These are phyloP conservation scores for Thereuonema tuberculata DNA, from an alignment of 1,140 invertebrate genomes.

Conservation along the genomic window DNA sequence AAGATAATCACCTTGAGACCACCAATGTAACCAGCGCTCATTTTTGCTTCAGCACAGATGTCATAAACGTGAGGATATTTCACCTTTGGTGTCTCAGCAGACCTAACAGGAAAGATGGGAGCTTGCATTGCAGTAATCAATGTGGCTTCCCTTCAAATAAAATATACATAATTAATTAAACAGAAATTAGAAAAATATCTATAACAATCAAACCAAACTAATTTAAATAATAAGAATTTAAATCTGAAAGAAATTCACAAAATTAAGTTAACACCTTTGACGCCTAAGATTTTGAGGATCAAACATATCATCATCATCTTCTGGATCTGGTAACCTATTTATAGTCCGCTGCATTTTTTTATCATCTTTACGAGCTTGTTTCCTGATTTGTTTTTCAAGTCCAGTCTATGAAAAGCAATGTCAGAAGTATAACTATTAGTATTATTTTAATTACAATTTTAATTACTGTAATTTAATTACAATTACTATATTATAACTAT, in stretches of 20 bases:
- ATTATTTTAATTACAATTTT: too few relatives aligned
- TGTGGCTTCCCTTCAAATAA: slow-evolving; percentile 34
- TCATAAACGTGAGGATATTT: slow-evolving; percentile 77
- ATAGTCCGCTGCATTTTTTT: too few relatives aligned
- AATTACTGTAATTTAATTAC: too few relatives aligned
- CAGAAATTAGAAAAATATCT: background rate
- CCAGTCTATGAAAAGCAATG: too few relatives aligned
- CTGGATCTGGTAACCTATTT: slow-evolving; percentile 40
- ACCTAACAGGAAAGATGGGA: slow-evolving; percentile 27
- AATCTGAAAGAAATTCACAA: slow-evolving; percentile 3
- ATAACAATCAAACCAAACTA: background rate
- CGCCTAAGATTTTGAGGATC: slow-evolving; percentile 17
- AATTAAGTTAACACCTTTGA: slow-evolving; percentile 14
- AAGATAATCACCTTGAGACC: slow-evolving; percentile 55
- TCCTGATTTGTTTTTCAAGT: too few relatives aligned
- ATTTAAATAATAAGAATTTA: background rate
- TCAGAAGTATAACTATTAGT: too few relatives aligned
- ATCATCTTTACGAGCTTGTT: too few relatives aligned
- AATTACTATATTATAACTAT: too few relatives aligned
- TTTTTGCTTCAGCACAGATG: slow-evolving; percentile 49
- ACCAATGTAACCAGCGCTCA: slow-evolving; percentile 56
- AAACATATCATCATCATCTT: slow-evolving; percentile 22
- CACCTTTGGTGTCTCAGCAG: slow-evolving; percentile 36
- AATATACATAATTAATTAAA: slow-evolving; percentile 25
- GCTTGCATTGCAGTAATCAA: slow-evolving; percentile 30